Evolutionary conservation across 1,140 invertebrate genomes (phyloP).

Genomic region (Eumeta japonica): DNA sequence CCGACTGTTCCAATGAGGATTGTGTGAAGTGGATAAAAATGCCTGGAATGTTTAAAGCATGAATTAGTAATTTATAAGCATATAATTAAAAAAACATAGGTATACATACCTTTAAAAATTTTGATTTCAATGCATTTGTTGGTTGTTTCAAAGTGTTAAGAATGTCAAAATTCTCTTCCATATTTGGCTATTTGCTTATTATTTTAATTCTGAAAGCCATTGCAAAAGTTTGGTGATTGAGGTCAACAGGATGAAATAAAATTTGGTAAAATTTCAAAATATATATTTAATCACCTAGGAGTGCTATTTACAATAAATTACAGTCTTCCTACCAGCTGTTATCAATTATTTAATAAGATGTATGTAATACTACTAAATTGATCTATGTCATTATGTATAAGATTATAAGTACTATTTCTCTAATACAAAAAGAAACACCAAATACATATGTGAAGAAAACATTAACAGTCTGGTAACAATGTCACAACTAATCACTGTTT

Average conservation of each 20-base stretch:
- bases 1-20: not conserved
- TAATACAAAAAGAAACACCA: too few species aligned
- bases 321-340: too few species aligned
- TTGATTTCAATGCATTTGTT: not conserved
- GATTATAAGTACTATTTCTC: too few species aligned
- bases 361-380: too few species aligned
- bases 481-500: conserved; percentile 6
- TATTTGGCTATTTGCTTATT: not conserved
- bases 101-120: not conserved
- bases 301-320: not conserved
- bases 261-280: not conserved
- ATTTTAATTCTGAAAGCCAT: not conserved
- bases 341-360: too few species aligned
- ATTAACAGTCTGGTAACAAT: not conserved
- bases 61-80: too few species aligned
- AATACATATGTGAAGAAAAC: too few species aligned
- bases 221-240: too few species aligned
- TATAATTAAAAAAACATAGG: too few species aligned
- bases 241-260: not conserved
- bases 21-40: not conserved
- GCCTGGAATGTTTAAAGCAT: too few species aligned
- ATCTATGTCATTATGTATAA: too few species aligned
- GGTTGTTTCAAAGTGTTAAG: not conserved
- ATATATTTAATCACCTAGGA: not conserved
- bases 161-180: not conserved